Evolutionary conservation across 2,888 invertebrate species (phyloP).

Genomic region (Ellobium chinense): DNA sequence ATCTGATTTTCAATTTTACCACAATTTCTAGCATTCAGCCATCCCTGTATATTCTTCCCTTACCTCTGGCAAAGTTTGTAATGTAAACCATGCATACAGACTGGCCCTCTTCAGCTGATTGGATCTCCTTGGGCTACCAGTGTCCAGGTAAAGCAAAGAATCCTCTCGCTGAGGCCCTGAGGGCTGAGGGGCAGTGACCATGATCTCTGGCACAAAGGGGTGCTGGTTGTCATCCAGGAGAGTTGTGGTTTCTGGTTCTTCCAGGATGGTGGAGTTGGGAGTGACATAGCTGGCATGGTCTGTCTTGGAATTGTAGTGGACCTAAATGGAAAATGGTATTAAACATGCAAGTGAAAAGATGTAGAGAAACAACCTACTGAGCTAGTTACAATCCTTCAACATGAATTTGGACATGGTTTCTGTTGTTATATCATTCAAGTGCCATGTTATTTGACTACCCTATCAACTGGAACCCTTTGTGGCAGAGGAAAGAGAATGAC

Average conservation of each 20-base stretch:
- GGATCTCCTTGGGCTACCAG: slow-evolving; percentile 24
- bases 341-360: too few relatives aligned
- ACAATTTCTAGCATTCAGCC: too few relatives aligned
- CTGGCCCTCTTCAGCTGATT: slow-evolving; percentile 86
- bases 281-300: slow-evolving; percentile 32
- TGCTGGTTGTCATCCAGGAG: neutral
- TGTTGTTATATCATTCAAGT: too few relatives aligned
- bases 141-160: slow-evolving; percentile 3
- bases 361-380: too few relatives aligned
- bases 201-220: slow-evolving; percentile 38
- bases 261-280: slow-evolving; percentile 6
- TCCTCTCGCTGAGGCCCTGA: slow-evolving; percentile 13
- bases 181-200: slow-evolving; percentile 4
- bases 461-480: too few relatives aligned
- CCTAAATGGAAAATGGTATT: too few relatives aligned
- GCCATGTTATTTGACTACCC: too few relatives aligned
- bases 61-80: slow-evolving; percentile 94
- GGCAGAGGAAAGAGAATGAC: too few relatives aligned
- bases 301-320: slow-evolving; percentile 78
- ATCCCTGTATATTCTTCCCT: slow-evolving; percentile 27
- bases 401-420: too few relatives aligned
- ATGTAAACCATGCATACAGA: slow-evolving; percentile 95
- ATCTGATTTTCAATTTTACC: too few relatives aligned
- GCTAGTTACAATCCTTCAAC: too few relatives aligned
- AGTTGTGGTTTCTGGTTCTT: slow-evolving; percentile 32